Conservation (phyloP, 37 sponge, comb jelly and placozoan species). For the Halisarca cf. caerulea region DNA sequence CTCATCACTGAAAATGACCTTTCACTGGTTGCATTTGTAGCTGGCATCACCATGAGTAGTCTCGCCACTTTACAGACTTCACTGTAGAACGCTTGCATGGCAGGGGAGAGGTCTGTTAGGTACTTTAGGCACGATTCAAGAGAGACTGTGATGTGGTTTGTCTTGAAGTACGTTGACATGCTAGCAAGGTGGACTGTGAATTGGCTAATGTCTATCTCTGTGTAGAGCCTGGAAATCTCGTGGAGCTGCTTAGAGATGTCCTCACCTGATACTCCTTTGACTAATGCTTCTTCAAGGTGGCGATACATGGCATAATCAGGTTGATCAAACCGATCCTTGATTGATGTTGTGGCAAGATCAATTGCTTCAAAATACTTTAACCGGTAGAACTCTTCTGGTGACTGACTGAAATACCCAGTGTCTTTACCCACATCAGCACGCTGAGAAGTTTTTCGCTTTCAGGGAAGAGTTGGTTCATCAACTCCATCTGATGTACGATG, state of each 20-base stretch:
- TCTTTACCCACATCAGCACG: constrained; percentile 37
- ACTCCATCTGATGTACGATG: neutral
- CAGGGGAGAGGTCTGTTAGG: constrained; percentile 37
- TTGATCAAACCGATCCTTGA: constrained; percentile 58
- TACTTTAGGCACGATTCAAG: constrained; percentile 29
- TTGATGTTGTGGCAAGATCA: constrained; percentile 41
- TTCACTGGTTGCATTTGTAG: constrained; percentile 59
- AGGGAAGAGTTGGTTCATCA: constrained; percentile 19
- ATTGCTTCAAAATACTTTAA: constrained; percentile 65
- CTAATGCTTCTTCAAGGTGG: constrained; percentile 36
- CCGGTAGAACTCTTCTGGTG: constrained; percentile 63
- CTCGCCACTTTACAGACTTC: constrained; percentile 44
- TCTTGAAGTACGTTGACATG: constrained; percentile 6
- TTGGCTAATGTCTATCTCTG: constrained; percentile 16
- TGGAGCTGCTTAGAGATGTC: constrained; percentile 11
- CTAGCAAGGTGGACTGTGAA: constrained; percentile 17
- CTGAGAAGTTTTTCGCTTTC: constrained; percentile 9
- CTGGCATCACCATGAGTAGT: constrained; percentile 46
- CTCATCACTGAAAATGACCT: constrained; percentile 43
- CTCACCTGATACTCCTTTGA: constrained; percentile 29
- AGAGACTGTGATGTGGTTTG: neutral
- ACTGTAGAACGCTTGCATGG: constrained; percentile 26
- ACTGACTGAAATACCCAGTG: constrained; percentile 22
- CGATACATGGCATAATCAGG: constrained; percentile 41
- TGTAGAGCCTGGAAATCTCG: constrained; percentile 19